Base-by-base conservation (phyloP, 2,888 invertebrate species). In the Dione vanillae region DNA sequence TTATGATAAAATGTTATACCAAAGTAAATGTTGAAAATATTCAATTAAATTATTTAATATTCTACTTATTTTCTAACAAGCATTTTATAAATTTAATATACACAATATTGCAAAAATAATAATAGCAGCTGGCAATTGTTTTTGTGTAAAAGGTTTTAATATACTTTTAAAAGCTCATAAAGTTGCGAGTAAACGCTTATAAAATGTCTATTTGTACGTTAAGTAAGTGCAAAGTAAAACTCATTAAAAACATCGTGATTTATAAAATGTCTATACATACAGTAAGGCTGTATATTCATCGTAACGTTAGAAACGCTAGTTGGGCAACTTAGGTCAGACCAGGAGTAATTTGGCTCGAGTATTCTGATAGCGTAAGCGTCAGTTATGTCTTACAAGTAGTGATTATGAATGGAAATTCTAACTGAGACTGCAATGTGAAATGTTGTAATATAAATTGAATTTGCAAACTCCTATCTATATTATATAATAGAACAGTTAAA, bases 331-430 rank as follows among this genome's bases (percentile, higher is more conserved):
- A 43, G 35, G 35, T 62, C 52, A 54, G 62, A 59, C 41, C 27
- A 47, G 9, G 58, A 41, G 59, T 52, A 52, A 52, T 52, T 68
- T 68, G 61, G 68, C 52, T 62, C 52, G 43, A 43, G 43, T 35
- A 68, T 54, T 68, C 68, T 51, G 68, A 68, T 61, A 68, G 61
- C 61, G 45, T 62, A 52, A 68, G 45, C 51, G 67, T 43, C 67
- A 52, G 61, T 62, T 61, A 49, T 64, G 49, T 49, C 64, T 64
- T 47, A 68, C 43, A 62, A 51, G 61, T 52, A 68, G 52, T 49
- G 52, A 56, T 67, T 68, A 68, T 67, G 56, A 72, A 72, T 59
- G 62, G 52, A 58, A 67, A 67, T 72, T 69, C 64, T 37, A 61
- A 52, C 67, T 43, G 16, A 59, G 40, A 6, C 67, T 45, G 10